phyloP scores from a whole-genome alignment of 1,140 invertebrate species.

The Cryptotermes secundus region DNA sequence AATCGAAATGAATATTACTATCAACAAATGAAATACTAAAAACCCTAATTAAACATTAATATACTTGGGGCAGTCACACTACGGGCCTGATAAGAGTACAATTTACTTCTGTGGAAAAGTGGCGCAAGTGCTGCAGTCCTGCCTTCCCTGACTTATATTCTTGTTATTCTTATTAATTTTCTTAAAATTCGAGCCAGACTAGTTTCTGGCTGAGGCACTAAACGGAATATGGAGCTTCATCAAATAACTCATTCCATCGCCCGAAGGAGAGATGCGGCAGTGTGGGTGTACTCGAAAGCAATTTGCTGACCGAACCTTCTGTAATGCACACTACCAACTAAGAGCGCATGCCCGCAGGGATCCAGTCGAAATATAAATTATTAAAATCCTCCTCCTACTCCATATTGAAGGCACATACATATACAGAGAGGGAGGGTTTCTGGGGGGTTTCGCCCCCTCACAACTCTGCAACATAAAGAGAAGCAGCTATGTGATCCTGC shows the following conservation, averaged over 20 bases:
- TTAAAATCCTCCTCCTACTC: slow-evolving; percentile 2
- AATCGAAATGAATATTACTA: too few relatives aligned
- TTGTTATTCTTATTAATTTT: too few relatives aligned
- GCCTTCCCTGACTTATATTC: too few relatives aligned
- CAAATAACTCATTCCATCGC: background rate
- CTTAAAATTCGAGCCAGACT: too few relatives aligned
- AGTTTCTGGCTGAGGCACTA: too few relatives aligned
- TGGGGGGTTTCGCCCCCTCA: background rate
- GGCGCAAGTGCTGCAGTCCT: too few relatives aligned
- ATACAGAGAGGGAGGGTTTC: background rate
- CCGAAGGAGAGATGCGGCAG: background rate
- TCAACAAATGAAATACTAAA: too few relatives aligned
- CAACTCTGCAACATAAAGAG: background rate
- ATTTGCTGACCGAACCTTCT: slow-evolving; percentile 1
- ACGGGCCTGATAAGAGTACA: too few relatives aligned
- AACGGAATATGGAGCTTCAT: too few relatives aligned
- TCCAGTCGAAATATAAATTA: slow-evolving; percentile 9
- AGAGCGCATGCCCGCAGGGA: background rate
- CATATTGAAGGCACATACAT: slow-evolving; percentile 8
- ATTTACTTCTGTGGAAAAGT: too few relatives aligned
- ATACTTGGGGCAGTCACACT: too few relatives aligned
- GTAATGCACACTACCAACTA: background rate
- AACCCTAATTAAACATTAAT: too few relatives aligned
- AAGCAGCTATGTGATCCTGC: background rate
- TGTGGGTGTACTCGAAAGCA: background rate